Conservation (phyloP, 2,888 invertebrate genomes). For the Drosophila prolongata region DNA sequence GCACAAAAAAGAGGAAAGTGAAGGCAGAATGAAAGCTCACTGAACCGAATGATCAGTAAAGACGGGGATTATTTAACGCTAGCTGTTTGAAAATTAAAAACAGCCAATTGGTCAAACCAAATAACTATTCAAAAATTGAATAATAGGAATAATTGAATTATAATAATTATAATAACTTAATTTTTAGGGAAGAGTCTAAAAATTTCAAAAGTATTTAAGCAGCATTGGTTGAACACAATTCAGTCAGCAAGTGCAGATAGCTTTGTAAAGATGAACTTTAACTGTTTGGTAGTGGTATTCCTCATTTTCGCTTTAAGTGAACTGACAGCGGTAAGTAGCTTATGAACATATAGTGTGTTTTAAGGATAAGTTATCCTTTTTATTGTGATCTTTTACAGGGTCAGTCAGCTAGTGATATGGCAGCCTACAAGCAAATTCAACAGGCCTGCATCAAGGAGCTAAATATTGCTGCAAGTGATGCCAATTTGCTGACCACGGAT, state of each 20-base stretch:
- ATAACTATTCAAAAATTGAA: constrained; percentile 24
- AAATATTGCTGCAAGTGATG: constrained; percentile 49
- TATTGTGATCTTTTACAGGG: constrained; percentile 11
- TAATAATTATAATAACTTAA: constrained; percentile 45
- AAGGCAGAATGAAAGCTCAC: constrained; percentile 11
- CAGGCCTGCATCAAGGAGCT: constrained; percentile 64
- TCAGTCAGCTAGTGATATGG: constrained; percentile 53
- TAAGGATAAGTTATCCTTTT: not conserved
- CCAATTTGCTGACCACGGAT: constrained; percentile 37
- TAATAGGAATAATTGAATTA: constrained; percentile 47
- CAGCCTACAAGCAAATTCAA: constrained; percentile 47
- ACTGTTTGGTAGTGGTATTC: constrained; percentile 12
- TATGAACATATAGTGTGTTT: not conserved
- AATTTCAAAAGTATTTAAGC: constrained; percentile 47
- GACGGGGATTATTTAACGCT: constrained; percentile 42
- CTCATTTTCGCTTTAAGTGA: constrained; percentile 27
- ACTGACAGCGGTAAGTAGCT: constrained; percentile 35
- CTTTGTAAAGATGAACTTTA: constrained; percentile 52
- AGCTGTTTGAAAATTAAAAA: not conserved
- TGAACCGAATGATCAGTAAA: constrained; percentile 18
- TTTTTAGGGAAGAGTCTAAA: constrained; percentile 12
- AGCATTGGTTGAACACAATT: not conserved
- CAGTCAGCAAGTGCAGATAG: constrained; percentile 10
- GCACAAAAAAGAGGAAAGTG: not conserved
- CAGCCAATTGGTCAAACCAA: constrained; percentile 9